These are phyloP conservation scores for Hypanus sabinus DNA, from an alignment of 2,113 vertebrate species.

Conservation along the genomic window DNA sequence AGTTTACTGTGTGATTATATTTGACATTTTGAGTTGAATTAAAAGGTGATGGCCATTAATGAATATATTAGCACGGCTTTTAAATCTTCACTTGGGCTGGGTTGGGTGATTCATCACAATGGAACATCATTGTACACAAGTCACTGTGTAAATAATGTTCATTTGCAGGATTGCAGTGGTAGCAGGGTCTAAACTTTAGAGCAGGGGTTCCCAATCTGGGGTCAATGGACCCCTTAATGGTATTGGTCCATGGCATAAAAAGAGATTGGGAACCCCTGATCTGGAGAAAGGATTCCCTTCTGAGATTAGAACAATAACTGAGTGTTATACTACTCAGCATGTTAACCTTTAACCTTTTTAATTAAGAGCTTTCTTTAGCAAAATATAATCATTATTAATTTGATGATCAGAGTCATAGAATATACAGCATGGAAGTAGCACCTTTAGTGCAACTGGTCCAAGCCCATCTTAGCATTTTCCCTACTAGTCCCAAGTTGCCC, in stretches of 20 bases:
- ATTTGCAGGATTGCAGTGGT: background rate
- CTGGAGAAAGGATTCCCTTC: background rate
- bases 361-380: background rate
- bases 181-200: background rate
- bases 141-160: background rate
- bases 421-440: no score
- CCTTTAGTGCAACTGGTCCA: no score
- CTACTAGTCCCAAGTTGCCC: no score
- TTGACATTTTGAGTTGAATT: background rate
- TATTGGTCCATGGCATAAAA: no score
- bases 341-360: background rate
- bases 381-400: background rate
- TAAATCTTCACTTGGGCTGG: background rate
- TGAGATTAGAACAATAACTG: background rate
- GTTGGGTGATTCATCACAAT: background rate
- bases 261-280: no score
- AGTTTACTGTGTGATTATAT: background rate
- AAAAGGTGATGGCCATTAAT: background rate
- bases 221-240: no score
- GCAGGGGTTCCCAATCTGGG: no score
- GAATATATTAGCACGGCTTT: background rate
- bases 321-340: background rate
- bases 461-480: no score
- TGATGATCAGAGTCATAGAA: background rate
- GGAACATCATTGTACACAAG: no score